Conservation (phyloP, 2,113 vertebrate species). For the Cichladusa arquata region DNA sequence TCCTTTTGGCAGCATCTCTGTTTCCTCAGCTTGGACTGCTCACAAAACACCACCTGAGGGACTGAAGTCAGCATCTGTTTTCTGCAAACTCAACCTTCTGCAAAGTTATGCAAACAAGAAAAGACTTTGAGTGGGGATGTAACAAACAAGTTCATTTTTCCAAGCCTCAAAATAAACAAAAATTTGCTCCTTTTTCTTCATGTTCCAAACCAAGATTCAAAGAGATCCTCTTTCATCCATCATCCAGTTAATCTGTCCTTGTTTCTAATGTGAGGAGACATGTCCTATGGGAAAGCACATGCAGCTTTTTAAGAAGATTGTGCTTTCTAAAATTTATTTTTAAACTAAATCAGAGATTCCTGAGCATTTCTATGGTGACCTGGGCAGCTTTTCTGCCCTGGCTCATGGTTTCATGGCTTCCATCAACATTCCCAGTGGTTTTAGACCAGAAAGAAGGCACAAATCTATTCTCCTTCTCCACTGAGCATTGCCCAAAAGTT, state of each 20-base stretch:
- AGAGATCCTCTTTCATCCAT: background rate
- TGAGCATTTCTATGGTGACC: background rate
- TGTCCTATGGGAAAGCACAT: accelerated
- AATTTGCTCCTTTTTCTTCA: background rate
- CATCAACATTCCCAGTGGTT: background rate
- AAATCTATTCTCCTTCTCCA: background rate
- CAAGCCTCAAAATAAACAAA: background rate
- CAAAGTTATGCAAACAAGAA: background rate
- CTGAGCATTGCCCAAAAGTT: background rate
- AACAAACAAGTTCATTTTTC: background rate
- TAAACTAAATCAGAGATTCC: background rate
- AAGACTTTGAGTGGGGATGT: background rate
- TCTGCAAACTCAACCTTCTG: background rate
- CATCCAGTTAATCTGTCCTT: background rate
- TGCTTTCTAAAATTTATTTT: background rate
- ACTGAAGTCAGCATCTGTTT: background rate
- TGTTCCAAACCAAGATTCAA: background rate
- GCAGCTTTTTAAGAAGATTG: background rate
- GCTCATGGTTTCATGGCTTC: background rate
- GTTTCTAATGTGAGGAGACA: background rate
- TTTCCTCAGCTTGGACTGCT: background rate
- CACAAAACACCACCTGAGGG: background rate
- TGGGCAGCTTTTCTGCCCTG: background rate
- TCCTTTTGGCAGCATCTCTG: background rate
- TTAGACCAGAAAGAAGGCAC: background rate